Percentiles rank a stretch among this genome's conserved stretches.
Evolutionary conservation across 2,113 vertebrate genomes (phyloP).

Genomic region (Ictidomys tridecemlineatus): DNA sequence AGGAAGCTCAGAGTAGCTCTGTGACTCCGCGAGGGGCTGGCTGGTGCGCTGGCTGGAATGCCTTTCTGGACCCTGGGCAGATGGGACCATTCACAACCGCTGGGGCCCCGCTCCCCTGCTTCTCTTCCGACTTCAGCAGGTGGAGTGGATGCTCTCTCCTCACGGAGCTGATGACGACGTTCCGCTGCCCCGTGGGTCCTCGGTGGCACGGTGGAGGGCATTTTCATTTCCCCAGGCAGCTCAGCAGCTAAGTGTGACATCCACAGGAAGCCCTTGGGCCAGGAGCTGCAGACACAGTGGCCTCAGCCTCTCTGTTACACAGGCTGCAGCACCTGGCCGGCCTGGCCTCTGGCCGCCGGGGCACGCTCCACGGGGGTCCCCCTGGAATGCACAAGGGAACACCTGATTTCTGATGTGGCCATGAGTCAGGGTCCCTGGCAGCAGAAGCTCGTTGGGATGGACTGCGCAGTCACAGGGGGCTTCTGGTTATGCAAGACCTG

Average conservation of each 20-base stretch:
- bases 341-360: background rate
- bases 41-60: slow-evolving; percentile 26
- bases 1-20: background rate
- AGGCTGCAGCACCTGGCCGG: accelerated
- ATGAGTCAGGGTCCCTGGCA: accelerated
- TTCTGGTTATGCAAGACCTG: slow-evolving; percentile 42
- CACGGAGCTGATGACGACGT: background rate
- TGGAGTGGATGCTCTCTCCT: background rate
- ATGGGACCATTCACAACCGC: slow-evolving; percentile 47
- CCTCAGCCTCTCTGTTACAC: accelerated
- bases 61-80: background rate
- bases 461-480: background rate
- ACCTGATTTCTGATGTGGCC: accelerated
- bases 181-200: background rate
- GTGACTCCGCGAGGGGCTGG: background rate
- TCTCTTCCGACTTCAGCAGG: background rate
- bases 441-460: slow-evolving; percentile 28
- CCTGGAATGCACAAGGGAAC: accelerated
- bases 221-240: background rate
- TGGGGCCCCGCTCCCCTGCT: background rate
- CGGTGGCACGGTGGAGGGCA: accelerated
- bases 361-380: accelerated
- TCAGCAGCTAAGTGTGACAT: accelerated
- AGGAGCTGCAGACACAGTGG: accelerated
- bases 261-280: background rate